Conservation (phyloP, 2,113 vertebrate genomes). For the Chamaea fasciata region DNA sequence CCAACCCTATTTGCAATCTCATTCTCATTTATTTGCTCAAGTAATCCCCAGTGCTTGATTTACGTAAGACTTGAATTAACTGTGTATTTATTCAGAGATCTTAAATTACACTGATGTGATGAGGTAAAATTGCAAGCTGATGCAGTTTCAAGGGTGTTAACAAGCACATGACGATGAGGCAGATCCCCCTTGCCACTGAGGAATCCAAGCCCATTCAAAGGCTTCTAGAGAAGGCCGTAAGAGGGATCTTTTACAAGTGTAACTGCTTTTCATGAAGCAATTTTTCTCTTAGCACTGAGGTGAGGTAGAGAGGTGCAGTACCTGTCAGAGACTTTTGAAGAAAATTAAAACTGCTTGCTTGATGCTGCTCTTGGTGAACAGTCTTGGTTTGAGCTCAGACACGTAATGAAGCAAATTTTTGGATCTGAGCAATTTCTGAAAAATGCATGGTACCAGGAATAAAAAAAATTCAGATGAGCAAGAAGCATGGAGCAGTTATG, state of each 20-base stretch:
- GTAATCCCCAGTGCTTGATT: conserved; percentile 59
- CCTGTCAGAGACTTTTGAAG: neutral
- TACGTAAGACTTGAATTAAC: conserved; percentile 57
- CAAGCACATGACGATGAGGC: neutral
- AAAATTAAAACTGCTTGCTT: neutral
- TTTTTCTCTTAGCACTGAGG: neutral
- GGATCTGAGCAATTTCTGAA: neutral
- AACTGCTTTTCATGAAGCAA: neutral
- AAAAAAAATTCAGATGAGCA: neutral
- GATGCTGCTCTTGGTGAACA: neutral
- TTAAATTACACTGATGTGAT: conserved; percentile 34
- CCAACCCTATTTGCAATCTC: neutral
- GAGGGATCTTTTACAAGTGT: neutral
- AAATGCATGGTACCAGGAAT: neutral
- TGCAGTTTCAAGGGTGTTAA: conserved; percentile 49
- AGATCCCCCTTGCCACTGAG: neutral
- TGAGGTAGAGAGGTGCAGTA: neutral
- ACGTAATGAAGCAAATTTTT: neutral
- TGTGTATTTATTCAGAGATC: conserved; percentile 54
- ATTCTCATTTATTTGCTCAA: conserved; percentile 53
- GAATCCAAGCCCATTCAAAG: neutral
- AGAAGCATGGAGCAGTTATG: neutral
- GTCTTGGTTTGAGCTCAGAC: neutral
- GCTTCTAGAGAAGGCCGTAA: neutral
- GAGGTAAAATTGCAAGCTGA: conserved; percentile 45